Conservation (phyloP, 2,888 invertebrate genomes). For the Lasioglossum malachurum region DNA sequence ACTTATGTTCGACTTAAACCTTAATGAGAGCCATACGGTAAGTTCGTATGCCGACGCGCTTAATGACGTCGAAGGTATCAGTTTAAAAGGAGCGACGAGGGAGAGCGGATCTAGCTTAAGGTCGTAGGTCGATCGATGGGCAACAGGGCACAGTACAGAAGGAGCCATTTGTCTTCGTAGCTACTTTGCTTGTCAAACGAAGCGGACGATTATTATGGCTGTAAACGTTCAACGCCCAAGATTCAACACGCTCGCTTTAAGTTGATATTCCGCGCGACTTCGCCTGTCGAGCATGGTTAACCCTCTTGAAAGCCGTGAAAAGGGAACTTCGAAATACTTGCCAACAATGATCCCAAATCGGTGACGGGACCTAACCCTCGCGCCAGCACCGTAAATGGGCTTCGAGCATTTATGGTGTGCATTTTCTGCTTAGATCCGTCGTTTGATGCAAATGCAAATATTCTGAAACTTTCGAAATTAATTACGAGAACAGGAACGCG, state of each 20-base stretch:
- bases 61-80: slow-evolving; percentile 74
- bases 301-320: slow-evolving; percentile 17
- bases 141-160: slow-evolving; percentile 51
- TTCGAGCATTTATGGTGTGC: not conserved
- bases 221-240: slow-evolving; percentile 64
- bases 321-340: slow-evolving; percentile 26
- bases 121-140: slow-evolving; percentile 65
- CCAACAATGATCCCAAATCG: slow-evolving; percentile 18
- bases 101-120: slow-evolving; percentile 39
- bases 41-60: slow-evolving; percentile 58
- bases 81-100: slow-evolving; percentile 56
- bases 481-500: not conserved
- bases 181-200: slow-evolving; percentile 78
- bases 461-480: not conserved
- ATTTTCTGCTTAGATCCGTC: not conserved
- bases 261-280: slow-evolving; percentile 65
- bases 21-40: slow-evolving; percentile 71
- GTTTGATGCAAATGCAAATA: too few species aligned
- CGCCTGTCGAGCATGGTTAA: slow-evolving; percentile 47
- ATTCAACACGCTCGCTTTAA: slow-evolving; percentile 71
- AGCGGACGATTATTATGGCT: slow-evolving; percentile 67
- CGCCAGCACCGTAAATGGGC: not conserved
- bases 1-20: slow-evolving; percentile 66
- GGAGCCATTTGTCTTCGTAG: slow-evolving; percentile 78
- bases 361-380: not conserved